Base-by-base conservation (phyloP, 1,140 invertebrate species). In the Ganaspis sp. region DNA sequence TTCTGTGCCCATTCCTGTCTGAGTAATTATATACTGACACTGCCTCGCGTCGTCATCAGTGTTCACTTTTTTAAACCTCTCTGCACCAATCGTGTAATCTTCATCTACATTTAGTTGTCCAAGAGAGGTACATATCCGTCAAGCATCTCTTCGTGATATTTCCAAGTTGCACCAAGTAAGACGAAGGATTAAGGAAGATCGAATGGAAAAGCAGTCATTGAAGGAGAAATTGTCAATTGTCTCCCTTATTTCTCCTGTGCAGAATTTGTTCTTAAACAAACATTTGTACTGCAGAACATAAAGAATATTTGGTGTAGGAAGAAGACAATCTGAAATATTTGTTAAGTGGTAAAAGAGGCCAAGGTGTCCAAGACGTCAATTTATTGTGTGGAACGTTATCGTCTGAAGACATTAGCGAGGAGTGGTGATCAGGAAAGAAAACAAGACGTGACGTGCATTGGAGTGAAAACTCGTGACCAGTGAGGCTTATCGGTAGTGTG, bases 321-420 rank as follows among this genome's bases (percentile, higher is more conserved):
- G n/a, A 38, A 21, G 12, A 23, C 38, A 19, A 26, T 15, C 11
- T 19, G 26, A 26, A 69, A 80, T 75, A 76, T 77, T 73, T 53
- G 74, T 73, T 34, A 72, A 79, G 79, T 76, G 78, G 72, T 12
- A 29, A 72, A 53, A n/a, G 73, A 80, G 83, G 82, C 85, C 85
- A 87, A 87, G 87, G 86, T 86, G 85, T 83, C 79, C 81, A 87
- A 86, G 78, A 83, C 85, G 85, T 81, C 77, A 84, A 79, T 34
- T 34, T 34, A 34, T 80, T 71, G 77, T 81, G 53, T 53, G 70
- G 58, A 37, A n/a, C 40, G 81, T 78, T 81, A 85, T 83, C 83
- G 80, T 82, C 76, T 69, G 64, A 79, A 86, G 81, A 77, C 76
- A 81, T 86, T 82, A 79, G 78, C 83, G 80, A 58, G 49, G 15